phyloP scores from a whole-genome alignment of 2,888 invertebrate genomes.

The Amphipoea lucens region DNA sequence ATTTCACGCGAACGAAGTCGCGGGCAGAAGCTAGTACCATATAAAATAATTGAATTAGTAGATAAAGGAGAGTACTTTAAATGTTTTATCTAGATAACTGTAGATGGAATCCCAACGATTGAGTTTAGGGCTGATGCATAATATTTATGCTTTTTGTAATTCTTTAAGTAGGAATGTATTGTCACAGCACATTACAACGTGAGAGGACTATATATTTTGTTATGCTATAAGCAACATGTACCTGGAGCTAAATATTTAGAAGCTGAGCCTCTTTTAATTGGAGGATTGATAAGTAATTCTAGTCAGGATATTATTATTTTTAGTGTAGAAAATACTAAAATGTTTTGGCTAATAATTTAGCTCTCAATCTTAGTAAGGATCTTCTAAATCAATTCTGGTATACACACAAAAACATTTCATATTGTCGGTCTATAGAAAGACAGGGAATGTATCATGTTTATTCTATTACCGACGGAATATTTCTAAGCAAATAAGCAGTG shows the following conservation, averaged over 20 bases:
- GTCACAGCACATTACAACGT: not conserved
- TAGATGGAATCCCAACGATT: too few species aligned
- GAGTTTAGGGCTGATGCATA: not conserved
- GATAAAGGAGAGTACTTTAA: not conserved
- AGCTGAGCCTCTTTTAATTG: conserved; percentile 5
- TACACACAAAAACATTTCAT: not conserved
- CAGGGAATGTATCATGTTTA: not conserved
- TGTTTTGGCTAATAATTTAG: not conserved
- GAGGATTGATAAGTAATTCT: not conserved
- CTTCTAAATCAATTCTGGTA: not conserved
- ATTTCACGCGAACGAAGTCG: too few species aligned
- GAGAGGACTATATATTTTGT: not conserved
- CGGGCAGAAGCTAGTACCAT: too few species aligned
- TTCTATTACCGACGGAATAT: not conserved
- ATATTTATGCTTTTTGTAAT: not conserved
- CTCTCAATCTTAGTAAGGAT: not conserved
- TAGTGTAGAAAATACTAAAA: not conserved
- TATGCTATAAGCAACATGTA: not conserved
- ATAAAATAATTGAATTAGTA: conserved; percentile 6
- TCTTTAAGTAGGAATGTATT: not conserved
- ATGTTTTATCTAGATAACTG: not conserved
- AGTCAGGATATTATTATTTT: not conserved
- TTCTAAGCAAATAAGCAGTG: conserved; percentile 17
- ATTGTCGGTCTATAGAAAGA: too few species aligned
- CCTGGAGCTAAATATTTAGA: not conserved